Conservation (phyloP, 1,140 invertebrate genomes). For the Aphis gossypii region DNA sequence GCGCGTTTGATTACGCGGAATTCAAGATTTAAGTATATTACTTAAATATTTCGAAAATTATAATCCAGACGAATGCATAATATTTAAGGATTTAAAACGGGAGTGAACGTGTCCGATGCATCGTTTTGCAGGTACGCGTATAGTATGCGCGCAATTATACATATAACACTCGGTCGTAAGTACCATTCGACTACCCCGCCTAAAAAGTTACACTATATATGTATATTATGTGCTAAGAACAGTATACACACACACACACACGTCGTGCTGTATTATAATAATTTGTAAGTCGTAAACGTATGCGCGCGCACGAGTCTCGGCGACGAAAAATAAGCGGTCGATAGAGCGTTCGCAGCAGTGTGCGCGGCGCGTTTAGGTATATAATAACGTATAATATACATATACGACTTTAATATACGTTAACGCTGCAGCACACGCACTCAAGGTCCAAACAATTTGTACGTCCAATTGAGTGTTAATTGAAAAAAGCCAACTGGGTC, state of each 20-base stretch:
- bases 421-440: background rate
- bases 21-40: background rate
- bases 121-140: too few relatives aligned
- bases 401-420: background rate
- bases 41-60: background rate
- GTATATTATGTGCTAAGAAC: background rate
- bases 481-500: slow-evolving; percentile 40
- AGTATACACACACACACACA: background rate
- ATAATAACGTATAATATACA: background rate
- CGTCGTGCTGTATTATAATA: background rate
- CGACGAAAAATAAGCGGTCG: background rate
- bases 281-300: background rate
- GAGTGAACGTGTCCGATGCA: background rate
- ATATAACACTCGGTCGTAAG: background rate
- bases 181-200: background rate
- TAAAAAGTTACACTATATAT: background rate
- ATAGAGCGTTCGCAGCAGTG: background rate
- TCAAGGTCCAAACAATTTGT: slow-evolving; percentile 50
- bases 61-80: background rate
- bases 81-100: background rate
- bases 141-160: background rate
- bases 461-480: slow-evolving; percentile 45
- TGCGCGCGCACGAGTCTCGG: background rate
- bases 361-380: background rate
- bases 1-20: background rate